phyloP scores from a whole-genome alignment of 2,888 invertebrate genomes.

The Ctena decussata region DNA sequence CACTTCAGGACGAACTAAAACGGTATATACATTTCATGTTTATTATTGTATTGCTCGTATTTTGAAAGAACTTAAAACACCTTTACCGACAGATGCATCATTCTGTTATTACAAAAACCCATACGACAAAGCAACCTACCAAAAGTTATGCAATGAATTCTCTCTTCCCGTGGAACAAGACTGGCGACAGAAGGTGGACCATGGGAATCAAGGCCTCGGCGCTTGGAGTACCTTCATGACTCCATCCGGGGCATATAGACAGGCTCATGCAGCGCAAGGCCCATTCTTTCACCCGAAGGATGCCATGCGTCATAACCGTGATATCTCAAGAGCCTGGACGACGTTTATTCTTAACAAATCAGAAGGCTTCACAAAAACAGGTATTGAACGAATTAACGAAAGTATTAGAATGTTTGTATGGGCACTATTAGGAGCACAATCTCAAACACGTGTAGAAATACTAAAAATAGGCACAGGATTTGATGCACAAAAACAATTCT shows the following conservation, averaged over 20 bases:
- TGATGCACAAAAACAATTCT: constrained; percentile 31
- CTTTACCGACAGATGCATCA: not conserved
- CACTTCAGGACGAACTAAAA: not conserved
- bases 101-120: constrained; percentile 6
- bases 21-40: constrained; percentile 4
- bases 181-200: not conserved
- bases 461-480: constrained; percentile 10
- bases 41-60: not conserved
- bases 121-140: not conserved
- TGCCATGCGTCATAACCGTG: not conserved
- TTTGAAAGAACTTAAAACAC: not conserved
- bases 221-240: not conserved
- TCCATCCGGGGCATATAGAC: not conserved
- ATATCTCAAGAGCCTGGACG: not conserved
- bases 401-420: constrained; percentile 12
- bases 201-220: not conserved
- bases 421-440: constrained; percentile 19
- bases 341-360: constrained; percentile 8
- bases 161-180: not conserved
- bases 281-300: not conserved
- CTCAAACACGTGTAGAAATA: constrained; percentile 6
- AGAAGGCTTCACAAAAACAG: constrained; percentile 18
- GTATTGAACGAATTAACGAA: constrained; percentile 25
- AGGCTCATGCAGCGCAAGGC: not conserved
- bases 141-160: constrained; percentile 7